A percentile compares a stretch with the other conserved stretches of the same genome.
These are phyloP conservation scores for Myopa testacea DNA, from an alignment of 2,888 invertebrate genomes.

Conservation along the genomic window DNA sequence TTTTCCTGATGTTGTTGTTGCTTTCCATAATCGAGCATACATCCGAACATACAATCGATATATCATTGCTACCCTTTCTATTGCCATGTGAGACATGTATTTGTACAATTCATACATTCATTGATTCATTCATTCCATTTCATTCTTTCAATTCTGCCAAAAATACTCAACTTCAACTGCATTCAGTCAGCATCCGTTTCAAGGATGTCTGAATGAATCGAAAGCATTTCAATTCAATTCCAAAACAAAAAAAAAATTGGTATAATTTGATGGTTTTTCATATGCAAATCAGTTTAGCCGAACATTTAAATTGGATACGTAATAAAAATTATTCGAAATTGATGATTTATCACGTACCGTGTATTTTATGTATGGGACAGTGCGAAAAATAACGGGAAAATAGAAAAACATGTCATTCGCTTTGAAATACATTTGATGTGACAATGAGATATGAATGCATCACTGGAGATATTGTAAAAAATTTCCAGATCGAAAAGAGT, in stretches of 20 bases:
- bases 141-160: constrained; percentile 5
- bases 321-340: constrained; percentile 42
- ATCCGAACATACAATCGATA: too few relatives aligned
- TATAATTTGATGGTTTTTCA: constrained; percentile 44
- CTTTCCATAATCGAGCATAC: too few relatives aligned
- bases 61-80: background rate
- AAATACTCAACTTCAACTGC: constrained; percentile 21
- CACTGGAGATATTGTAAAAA: too few relatives aligned
- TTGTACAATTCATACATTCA: background rate
- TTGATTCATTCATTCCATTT: background rate
- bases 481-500: too few relatives aligned
- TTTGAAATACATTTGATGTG: too few relatives aligned
- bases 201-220: background rate
- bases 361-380: too few relatives aligned
- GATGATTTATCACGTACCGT: constrained; percentile 51
- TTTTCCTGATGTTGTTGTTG: background rate
- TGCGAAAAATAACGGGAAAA: too few relatives aligned
- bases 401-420: too few relatives aligned
- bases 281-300: constrained; percentile 50
- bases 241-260: constrained; percentile 38
- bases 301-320: constrained; percentile 33
- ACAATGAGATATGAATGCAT: too few relatives aligned
- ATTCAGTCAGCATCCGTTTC: background rate
- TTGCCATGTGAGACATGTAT: background rate
- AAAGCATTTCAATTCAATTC: too few relatives aligned